Evolutionary conservation across 2,888 invertebrate species (phyloP), one percentile per base, ranked within the genome.

Genomic region (Drosophila quinaria): DNA sequence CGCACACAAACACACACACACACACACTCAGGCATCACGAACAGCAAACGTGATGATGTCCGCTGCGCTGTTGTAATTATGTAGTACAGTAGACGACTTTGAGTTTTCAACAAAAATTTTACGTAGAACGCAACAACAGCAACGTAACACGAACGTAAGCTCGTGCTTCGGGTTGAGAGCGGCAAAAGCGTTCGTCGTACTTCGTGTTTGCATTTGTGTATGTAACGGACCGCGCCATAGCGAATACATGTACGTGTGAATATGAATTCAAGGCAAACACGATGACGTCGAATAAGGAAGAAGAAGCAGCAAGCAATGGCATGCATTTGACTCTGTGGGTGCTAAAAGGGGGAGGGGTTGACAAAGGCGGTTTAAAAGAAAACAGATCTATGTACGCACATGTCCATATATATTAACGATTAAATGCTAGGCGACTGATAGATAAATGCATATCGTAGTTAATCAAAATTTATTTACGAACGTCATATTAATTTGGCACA

Each of bases 51-150:
- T 80, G 80, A 68, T 67, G 77, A 60, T 78, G 77, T 64, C 55
- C 59, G 75, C 65, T 67, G 74, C 44, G 69, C 72, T 77, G 64
- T 76, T 85, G 85, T 85, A 86, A 86, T 85, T 88, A 86, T 86
- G 86, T 86, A 86, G 86, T 86, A 86, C 86, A 90, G 86, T 86
- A 84, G 84, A 84, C 84, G 82, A 75, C 81, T 87, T 87, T 81
- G 87, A 87, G 89, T 84, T 84, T 83, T 81, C 76, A 84, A 84
- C 87, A 81, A 81, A 86, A 86, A 71, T 89, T 75, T 59, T 66
- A 87, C 89, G 85, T 83, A 83, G 65, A 86, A 70, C 77, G 67
- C 74, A 74, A 49, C 35, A 74, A 46, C 71, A 64, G 44, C 55
- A 60, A 73, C 74, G 72, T 74, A 58, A 63, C 73, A 50, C 64